Evolutionary conservation across 2,888 invertebrate species (phyloP).

Genomic region (Ametastegia equiseti): DNA sequence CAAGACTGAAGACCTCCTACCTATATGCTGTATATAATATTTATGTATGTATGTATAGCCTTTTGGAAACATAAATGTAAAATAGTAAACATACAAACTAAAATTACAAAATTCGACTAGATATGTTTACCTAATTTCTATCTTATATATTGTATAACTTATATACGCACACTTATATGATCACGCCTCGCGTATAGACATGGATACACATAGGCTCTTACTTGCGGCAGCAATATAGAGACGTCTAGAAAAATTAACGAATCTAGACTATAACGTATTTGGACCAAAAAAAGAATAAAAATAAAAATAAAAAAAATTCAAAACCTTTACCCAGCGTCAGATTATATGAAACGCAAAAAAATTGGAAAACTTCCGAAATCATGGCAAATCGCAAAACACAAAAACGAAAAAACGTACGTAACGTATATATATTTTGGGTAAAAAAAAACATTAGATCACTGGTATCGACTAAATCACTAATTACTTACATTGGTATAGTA

Average conservation of each 20-base stretch:
- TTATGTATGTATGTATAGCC: no score
- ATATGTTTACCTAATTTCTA: slow-evolving; percentile 57
- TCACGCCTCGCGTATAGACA: background rate
- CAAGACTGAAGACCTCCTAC: background rate
- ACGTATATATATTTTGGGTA: background rate
- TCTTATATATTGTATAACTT: slow-evolving; percentile 29
- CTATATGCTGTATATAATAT: background rate
- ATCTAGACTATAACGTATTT: background rate
- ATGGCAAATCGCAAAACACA: background rate
- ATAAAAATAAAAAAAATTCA: background rate
- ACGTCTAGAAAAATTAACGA: background rate
- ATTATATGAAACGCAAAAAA: background rate
- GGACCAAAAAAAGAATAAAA: background rate
- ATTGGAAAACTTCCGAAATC: background rate
- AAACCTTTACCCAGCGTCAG: background rate
- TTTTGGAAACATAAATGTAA: slow-evolving; percentile 23
- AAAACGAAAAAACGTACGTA: background rate
- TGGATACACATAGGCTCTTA: slow-evolving; percentile 1
- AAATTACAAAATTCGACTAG: slow-evolving; percentile 59
- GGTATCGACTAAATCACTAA: slow-evolving; percentile 3
- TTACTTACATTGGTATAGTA: background rate
- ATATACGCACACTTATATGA: background rate
- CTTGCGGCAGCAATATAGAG: background rate
- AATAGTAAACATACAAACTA: slow-evolving; percentile 3
- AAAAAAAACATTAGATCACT: background rate